Evolutionary conservation across 2,888 invertebrate genomes (phyloP).

Genomic region (Augochlorella aurata): DNA sequence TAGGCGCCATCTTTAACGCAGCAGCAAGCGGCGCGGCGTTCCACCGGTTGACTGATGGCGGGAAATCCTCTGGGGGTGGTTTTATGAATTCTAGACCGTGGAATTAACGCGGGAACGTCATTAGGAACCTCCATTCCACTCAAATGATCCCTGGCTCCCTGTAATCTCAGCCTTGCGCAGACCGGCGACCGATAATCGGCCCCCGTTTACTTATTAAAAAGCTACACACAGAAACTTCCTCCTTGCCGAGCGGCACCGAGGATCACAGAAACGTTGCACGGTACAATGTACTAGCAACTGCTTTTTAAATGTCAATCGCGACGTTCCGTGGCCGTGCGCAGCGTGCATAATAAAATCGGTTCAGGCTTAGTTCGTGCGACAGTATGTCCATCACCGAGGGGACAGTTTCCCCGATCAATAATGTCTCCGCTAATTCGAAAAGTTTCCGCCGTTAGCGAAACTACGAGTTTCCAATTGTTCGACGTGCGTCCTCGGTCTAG

Average conservation of each 20-base stretch:
- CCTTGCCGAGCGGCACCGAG: not conserved
- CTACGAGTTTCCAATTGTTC: slow-evolving; percentile 17
- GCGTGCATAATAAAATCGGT: slow-evolving; percentile 33
- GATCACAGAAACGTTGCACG: not conserved
- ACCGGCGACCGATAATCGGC: slow-evolving; percentile 12
- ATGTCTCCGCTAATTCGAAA: slow-evolving; percentile 32
- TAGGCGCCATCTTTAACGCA: slow-evolving; percentile 45
- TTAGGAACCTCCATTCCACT: slow-evolving; percentile 14
- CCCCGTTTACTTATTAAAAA: not conserved
- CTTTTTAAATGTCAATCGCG: slow-evolving; percentile 26
- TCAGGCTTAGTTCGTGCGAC: slow-evolving; percentile 1
- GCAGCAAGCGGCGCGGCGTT: slow-evolving; percentile 10
- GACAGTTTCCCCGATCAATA: slow-evolving; percentile 19
- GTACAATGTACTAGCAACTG: not conserved
- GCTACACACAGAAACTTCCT: not conserved
- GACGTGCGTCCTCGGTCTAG: not conserved
- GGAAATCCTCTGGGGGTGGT: slow-evolving; percentile 31
- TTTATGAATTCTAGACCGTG: slow-evolving; percentile 29
- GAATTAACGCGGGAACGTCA: not conserved
- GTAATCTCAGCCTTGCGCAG: not conserved
- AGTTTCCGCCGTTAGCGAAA: slow-evolving; percentile 18
- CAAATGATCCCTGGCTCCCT: not conserved
- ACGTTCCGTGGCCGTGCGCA: not conserved
- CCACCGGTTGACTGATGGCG: slow-evolving; percentile 30
- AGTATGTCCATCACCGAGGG: slow-evolving; percentile 9